Evolutionary conservation across 2,797 vertebrate species (phyloP).

Genomic region (Eulemur albifrons): DNA sequence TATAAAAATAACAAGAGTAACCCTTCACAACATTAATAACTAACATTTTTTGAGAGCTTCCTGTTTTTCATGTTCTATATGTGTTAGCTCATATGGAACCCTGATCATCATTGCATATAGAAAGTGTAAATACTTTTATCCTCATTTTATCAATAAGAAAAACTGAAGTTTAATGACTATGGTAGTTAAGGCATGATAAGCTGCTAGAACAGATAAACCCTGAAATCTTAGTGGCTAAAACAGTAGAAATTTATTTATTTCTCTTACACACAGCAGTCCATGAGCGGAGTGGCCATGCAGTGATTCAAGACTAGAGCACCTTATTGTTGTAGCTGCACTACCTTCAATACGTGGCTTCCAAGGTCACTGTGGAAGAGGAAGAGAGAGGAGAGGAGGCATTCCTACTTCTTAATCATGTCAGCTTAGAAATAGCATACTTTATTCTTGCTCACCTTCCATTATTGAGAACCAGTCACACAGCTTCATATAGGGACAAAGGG

Average conservation of each 20-base stretch:
- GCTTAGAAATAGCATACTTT: background rate
- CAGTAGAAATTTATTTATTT: background rate
- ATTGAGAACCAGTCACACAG: background rate
- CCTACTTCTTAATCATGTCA: background rate
- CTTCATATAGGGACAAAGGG: background rate
- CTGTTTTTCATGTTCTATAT: background rate
- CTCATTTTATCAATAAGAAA: background rate
- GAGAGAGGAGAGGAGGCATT: rapidly evolving
- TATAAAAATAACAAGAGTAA: background rate
- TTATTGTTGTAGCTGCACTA: background rate
- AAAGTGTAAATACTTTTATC: background rate
- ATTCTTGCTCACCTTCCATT: background rate
- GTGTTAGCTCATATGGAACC: background rate
- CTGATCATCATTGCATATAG: background rate
- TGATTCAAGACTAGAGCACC: background rate
- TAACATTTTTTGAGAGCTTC: background rate
- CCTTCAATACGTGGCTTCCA: background rate
- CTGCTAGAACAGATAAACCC: background rate
- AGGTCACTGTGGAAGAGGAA: background rate
- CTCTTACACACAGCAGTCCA: background rate
- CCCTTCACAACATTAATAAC: background rate
- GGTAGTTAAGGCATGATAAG: background rate
- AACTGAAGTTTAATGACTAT: background rate
- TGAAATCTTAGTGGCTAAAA: background rate
- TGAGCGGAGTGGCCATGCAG: background rate